Evolutionary conservation across 2,113 vertebrate species (phyloP).

Genomic region (Camarhynchus parvulus): DNA sequence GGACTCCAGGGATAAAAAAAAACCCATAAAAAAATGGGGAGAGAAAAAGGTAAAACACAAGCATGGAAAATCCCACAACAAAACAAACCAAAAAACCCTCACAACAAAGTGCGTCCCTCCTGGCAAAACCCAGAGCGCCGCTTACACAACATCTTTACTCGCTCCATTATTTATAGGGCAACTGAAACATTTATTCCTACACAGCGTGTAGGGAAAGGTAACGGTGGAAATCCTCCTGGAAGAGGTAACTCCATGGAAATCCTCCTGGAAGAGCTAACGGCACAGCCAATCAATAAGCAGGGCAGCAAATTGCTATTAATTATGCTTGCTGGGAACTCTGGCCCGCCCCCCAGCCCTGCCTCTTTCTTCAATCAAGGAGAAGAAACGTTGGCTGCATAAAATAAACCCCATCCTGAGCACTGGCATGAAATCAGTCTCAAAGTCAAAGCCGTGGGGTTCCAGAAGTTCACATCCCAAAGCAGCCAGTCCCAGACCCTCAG

Average conservation of each 20-base stretch:
- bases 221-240: background rate
- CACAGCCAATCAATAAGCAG: background rate
- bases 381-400: background rate
- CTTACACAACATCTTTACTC: conserved; percentile 82
- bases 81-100: conserved; percentile 46
- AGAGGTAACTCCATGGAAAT: background rate
- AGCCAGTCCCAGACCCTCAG: background rate
- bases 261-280: background rate
- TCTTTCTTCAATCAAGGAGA: background rate
- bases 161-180: conserved; percentile 90
- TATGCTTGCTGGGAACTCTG: background rate
- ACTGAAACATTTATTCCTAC: conserved; percentile 91
- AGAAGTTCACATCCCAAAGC: background rate
- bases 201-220: background rate
- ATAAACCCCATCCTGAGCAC: background rate
- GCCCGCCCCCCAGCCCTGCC: background rate
- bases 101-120: conserved; percentile 74
- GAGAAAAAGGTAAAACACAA: background rate
- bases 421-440: background rate
- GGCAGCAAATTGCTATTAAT: background rate
- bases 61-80: background rate
- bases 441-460: background rate
- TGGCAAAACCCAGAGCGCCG: conserved; percentile 85
- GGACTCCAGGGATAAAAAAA: background rate
- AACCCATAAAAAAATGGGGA: background rate